Evolutionary conservation across 2,797 vertebrate species (phyloP).

Genomic region (Tangara arthus): DNA sequence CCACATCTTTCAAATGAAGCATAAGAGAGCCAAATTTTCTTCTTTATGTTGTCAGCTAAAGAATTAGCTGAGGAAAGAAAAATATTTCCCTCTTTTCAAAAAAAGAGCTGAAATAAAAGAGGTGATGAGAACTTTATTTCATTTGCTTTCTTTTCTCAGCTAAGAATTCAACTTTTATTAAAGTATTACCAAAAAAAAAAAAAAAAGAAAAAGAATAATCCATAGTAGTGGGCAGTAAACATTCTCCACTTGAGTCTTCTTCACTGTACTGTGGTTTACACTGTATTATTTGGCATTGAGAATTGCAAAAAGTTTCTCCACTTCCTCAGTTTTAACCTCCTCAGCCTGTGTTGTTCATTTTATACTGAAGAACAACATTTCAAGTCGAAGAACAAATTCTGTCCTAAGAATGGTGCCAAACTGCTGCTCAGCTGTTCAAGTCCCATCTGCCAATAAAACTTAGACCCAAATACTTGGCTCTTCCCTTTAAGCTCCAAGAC

Average conservation of each 20-base stretch:
- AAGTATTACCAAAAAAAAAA: neutral
- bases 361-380: neutral
- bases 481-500: neutral
- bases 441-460: neutral
- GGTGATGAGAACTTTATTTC: neutral
- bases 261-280: neutral
- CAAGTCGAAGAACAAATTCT: neutral
- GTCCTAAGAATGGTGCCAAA: neutral
- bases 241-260: neutral
- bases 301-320: neutral
- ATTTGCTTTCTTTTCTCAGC: neutral
- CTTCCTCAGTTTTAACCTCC: neutral
- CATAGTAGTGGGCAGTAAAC: neutral
- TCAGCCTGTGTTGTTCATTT: neutral
- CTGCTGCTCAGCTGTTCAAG: neutral
- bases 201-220: neutral
- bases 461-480: neutral
- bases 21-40: neutral
- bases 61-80: neutral
- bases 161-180: neutral
- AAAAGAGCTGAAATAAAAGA: neutral
- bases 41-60: neutral
- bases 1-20: neutral
- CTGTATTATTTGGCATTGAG: neutral
- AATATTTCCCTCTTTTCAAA: neutral